Percentiles rank a stretch among this genome's conserved stretches.
Evolutionary conservation across 1,140 invertebrate species (phyloP).

Genomic region (Contarinia nasturtii): DNA sequence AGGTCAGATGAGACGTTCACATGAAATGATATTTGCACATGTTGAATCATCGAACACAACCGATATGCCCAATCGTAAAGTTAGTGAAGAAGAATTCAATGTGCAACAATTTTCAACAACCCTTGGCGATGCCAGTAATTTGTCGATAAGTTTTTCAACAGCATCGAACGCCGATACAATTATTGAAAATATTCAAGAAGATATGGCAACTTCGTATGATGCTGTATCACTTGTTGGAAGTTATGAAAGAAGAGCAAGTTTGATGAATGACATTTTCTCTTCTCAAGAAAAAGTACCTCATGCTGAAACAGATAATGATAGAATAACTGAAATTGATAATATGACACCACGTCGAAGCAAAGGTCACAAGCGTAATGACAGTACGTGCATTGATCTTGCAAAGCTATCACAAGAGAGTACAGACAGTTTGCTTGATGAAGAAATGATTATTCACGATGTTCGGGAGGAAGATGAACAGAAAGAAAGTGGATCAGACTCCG

Average conservation of each 20-base stretch:
- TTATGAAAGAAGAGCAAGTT: conserved; percentile 16
- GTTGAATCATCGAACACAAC: conserved; percentile 6
- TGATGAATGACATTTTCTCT: conserved; percentile 17
- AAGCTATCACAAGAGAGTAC: conserved; percentile 1
- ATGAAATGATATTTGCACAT: conserved; percentile 76
- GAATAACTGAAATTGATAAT: conserved; percentile 25
- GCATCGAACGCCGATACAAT: conserved; percentile 33
- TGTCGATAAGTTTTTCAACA: conserved; percentile 32
- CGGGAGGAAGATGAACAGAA: conserved; percentile 11
- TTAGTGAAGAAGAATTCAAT: background rate
- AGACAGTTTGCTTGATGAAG: conserved; percentile 1
- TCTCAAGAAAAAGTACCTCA: conserved; percentile 10
- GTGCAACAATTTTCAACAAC: conserved; percentile 15
- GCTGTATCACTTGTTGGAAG: conserved; percentile 19
- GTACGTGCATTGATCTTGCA: conserved; percentile 16
- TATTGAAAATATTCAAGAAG: conserved; percentile 31
- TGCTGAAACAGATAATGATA: no score
- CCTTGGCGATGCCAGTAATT: conserved; percentile 32
- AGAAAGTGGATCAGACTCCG: conserved; percentile 16
- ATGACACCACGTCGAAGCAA: conserved; percentile 26
- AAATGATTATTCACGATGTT: conserved; percentile 6
- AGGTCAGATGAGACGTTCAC: conserved; percentile 65
- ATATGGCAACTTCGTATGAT: conserved; percentile 29
- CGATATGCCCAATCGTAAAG: conserved; percentile 2
- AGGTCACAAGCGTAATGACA: conserved; percentile 33